These are phyloP conservation scores for Alligator sinensis DNA, from an alignment of 2,113 vertebrate species.

Conservation along the genomic window DNA sequence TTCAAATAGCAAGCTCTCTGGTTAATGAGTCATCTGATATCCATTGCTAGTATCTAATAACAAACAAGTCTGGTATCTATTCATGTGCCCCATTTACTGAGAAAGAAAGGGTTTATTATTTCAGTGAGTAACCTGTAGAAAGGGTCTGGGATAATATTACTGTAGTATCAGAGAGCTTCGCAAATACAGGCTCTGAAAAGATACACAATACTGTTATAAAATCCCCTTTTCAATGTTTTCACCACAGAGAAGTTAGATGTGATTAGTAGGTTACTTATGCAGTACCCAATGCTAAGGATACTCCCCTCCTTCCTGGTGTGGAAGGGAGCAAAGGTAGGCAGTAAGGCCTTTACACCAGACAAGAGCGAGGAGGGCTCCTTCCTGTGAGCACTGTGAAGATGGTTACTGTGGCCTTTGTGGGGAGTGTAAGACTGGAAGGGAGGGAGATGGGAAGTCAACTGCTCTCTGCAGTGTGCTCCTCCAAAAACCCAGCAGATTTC, in stretches of 20 bases:
- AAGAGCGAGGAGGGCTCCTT: neutral
- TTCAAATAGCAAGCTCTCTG: slow-evolving; percentile 38
- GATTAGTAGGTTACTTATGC: neutral
- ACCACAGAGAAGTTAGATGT: neutral
- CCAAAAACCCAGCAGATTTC: neutral
- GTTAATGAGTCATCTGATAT: slow-evolving; percentile 68
- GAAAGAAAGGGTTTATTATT: slow-evolving; percentile 73
- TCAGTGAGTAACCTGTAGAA: slow-evolving; percentile 62
- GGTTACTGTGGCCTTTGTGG: too few relatives aligned
- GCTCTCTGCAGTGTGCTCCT: neutral
- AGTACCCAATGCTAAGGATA: neutral
- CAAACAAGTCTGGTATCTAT: slow-evolving; percentile 64
- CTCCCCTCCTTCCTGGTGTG: neutral
- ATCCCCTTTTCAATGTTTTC: slow-evolving; percentile 4
- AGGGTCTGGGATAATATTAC: slow-evolving; percentile 71
- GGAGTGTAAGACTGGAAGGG: neutral
- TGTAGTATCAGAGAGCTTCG: slow-evolving; percentile 30
- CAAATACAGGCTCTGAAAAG: slow-evolving; percentile 46
- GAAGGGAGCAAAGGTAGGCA: neutral
- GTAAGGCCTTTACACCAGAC: neutral
- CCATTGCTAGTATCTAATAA: slow-evolving; percentile 73
- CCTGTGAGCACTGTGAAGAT: fast-evolving
- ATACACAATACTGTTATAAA: slow-evolving; percentile 36
- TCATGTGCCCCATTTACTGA: slow-evolving; percentile 63
- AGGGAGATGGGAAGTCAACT: neutral